phyloP scores from a whole-genome alignment of 1,140 invertebrate genomes.

The Ceratosolen fusciceps region DNA sequence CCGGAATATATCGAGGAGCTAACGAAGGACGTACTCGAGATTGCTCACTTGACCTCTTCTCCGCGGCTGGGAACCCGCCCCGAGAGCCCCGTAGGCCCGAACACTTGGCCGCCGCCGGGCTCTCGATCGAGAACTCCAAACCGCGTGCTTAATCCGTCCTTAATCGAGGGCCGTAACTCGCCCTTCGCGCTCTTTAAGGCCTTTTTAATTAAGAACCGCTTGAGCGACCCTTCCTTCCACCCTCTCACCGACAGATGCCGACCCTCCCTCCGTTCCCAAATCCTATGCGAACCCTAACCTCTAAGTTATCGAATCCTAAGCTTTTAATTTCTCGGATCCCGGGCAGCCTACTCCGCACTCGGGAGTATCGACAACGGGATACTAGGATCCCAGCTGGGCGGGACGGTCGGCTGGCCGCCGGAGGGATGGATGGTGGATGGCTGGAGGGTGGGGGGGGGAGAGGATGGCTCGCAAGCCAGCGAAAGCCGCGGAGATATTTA shows the following conservation, averaged over 20 bases:
- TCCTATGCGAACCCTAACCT: too few relatives aligned
- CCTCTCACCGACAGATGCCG: too few relatives aligned
- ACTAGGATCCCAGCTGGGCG: too few relatives aligned
- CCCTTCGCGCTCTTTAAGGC: constrained; percentile 17
- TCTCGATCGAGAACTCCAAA: constrained; percentile 36
- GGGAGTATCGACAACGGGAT: too few relatives aligned
- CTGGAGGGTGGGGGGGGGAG: too few relatives aligned
- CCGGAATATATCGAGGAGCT: constrained; percentile 8
- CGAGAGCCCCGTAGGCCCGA: background rate
- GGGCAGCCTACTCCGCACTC: too few relatives aligned
- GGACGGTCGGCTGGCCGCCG: too few relatives aligned
- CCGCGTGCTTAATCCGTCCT: constrained; percentile 35
- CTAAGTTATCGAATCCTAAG: too few relatives aligned
- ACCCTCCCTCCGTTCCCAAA: too few relatives aligned
- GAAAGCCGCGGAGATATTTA: constrained; percentile 53
- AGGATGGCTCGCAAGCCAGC: constrained; percentile 49
- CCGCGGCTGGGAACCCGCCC: constrained; percentile 24
- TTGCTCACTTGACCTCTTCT: constrained; percentile 18
- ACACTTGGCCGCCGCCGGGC: constrained; percentile 20
- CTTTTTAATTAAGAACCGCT: constrained; percentile 41
- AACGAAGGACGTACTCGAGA: constrained; percentile 24
- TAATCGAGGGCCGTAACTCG: constrained; percentile 32
- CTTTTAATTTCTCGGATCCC: too few relatives aligned
- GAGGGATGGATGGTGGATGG: too few relatives aligned
- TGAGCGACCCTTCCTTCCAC: too few relatives aligned